Conservation (phyloP, 1,140 invertebrate genomes). For the Berghia stephanieae region DNA sequence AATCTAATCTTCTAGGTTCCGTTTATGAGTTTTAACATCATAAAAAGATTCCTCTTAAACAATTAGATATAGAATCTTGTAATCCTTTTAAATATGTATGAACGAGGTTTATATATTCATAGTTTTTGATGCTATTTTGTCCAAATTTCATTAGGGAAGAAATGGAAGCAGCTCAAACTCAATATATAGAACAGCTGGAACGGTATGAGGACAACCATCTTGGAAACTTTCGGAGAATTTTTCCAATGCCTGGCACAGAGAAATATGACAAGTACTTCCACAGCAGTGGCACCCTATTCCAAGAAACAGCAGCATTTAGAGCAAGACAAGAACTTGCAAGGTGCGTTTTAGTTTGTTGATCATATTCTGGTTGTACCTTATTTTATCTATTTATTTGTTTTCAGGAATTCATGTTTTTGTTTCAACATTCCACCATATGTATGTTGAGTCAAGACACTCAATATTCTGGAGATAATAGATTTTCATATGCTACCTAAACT, state of each 20-base stretch:
- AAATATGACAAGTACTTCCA: conserved; percentile 80
- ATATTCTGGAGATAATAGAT: too few relatives aligned
- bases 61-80: neutral
- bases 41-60: neutral
- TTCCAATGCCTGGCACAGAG: conserved; percentile 66
- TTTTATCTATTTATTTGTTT: too few relatives aligned
- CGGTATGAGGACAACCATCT: conserved; percentile 81
- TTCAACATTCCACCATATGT: too few relatives aligned
- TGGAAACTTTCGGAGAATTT: conserved; percentile 78
- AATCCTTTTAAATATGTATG: too few relatives aligned
- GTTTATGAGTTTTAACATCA: conserved; percentile 2
- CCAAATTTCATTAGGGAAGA: conserved; percentile 61
- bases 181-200: conserved; percentile 72
- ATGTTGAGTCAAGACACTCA: too few relatives aligned
- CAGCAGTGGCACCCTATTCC: conserved; percentile 78
- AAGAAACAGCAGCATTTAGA: conserved; percentile 80
- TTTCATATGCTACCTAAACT: too few relatives aligned
- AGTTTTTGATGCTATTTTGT: neutral
- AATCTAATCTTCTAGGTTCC: too few relatives aligned
- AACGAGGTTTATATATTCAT: neutral
- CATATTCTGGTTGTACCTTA: neutral
- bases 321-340: conserved; percentile 74
- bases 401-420: too few relatives aligned
- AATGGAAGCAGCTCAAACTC: conserved; percentile 58
- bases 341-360: conserved; percentile 39